Evolutionary conservation across 2,113 vertebrate species (phyloP).

Genomic region (Rhombomys opimus): DNA sequence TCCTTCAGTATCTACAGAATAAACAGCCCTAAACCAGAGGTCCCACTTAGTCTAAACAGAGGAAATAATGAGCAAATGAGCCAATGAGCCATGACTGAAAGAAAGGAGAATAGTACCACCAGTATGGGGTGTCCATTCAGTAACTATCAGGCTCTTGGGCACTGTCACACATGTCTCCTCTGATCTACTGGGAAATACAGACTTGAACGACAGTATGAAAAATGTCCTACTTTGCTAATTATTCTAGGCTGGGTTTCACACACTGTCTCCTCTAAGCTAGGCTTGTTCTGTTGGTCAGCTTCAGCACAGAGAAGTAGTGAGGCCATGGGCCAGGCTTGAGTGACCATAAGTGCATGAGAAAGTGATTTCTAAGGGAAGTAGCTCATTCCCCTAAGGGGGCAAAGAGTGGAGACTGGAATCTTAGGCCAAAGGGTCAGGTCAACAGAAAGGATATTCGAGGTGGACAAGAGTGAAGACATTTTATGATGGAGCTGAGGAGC

Average conservation of each 20-base stretch:
- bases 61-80: background rate
- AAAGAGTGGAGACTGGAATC: background rate
- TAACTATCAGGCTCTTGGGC: background rate
- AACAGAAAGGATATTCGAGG: background rate
- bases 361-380: background rate
- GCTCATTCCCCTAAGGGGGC: background rate
- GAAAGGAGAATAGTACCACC: background rate
- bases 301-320: background rate
- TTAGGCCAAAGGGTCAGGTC: background rate
- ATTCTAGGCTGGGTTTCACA: background rate
- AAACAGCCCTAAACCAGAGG: background rate
- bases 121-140: background rate
- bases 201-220: background rate
- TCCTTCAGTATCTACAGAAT: background rate
- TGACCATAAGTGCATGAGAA: background rate
- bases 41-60: background rate
- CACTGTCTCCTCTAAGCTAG: background rate
- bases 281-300: background rate
- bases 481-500: background rate
- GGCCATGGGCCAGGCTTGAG: no score
- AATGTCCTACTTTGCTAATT: background rate
- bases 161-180: background rate
- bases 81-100: background rate
- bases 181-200: background rate
- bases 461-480: background rate